These are phyloP conservation scores for Xestia xanthographa DNA, from an alignment of 2,888 invertebrate species.

Conservation along the genomic window DNA sequence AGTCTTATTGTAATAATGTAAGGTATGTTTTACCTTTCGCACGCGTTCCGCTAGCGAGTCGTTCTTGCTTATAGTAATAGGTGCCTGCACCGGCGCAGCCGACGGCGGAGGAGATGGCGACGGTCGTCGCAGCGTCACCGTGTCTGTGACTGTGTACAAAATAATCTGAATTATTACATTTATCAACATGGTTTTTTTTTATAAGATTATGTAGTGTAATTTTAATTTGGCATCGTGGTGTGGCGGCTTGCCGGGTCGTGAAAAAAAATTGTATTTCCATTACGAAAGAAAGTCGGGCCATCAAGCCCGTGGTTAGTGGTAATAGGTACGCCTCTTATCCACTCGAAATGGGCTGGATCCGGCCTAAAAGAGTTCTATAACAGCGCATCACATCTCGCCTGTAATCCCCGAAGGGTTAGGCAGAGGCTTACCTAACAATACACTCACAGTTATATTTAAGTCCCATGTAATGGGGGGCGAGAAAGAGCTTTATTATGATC, in stretches of 20 bases:
- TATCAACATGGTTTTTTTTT: not conserved
- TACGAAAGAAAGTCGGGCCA: not conserved
- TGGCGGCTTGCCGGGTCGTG: too few relatives aligned
- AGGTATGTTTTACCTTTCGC: slow-evolving; percentile 89
- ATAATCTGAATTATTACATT: not conserved
- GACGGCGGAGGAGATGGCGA: slow-evolving; percentile 88
- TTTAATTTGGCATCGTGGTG: not conserved
- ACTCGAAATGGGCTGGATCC: not conserved
- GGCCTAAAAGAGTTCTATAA: not conserved
- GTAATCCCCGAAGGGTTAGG: not conserved
- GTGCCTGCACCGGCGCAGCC: slow-evolving; percentile 81
- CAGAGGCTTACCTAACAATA: not conserved
- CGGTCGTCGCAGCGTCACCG: slow-evolving; percentile 88
- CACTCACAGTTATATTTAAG: not conserved
- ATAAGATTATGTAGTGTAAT: not conserved
- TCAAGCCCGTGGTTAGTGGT: not conserved
- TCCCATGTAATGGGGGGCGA: not conserved
- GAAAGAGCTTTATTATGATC: not conserved
- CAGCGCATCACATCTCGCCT: not conserved
- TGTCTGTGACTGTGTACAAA: slow-evolving; percentile 80
- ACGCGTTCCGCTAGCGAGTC: slow-evolving; percentile 93
- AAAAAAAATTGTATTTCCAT: not conserved
- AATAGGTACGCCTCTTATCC: not conserved
- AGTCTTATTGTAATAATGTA: not conserved
- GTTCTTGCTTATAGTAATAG: slow-evolving; percentile 92